Percentiles rank a stretch among this genome's conserved stretches.
Conservation (phyloP, 2,888 invertebrate species). For the Acrocera orbiculus region DNA sequence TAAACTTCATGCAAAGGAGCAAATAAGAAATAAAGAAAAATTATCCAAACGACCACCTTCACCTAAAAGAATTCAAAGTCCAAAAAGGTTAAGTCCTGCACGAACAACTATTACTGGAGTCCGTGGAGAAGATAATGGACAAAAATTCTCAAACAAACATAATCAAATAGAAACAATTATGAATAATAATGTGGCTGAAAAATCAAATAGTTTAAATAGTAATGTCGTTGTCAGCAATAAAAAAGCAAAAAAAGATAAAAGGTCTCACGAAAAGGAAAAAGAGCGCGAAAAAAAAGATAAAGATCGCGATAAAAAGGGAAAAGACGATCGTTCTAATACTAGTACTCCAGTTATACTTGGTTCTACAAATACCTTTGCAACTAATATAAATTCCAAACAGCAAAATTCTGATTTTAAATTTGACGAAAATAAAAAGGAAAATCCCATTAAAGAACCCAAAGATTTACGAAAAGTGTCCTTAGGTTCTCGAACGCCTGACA, state of each 20-base stretch:
- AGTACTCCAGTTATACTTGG: background rate
- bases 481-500: slow-evolving; percentile 4
- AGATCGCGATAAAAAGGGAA: slow-evolving; percentile 24
- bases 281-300: slow-evolving; percentile 39
- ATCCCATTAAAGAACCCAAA: background rate
- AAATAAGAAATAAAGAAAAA: slow-evolving; percentile 35
- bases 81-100: slow-evolving; percentile 9
- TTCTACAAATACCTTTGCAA: background rate
- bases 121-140: slow-evolving; percentile 2
- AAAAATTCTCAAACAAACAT: background rate
- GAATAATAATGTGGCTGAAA: too few species aligned
- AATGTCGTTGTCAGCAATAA: slow-evolving; percentile 13
- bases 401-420: background rate
- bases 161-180: background rate
- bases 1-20: slow-evolving; percentile 37
- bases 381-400: background rate
- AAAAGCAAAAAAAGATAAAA: slow-evolving; percentile 38
- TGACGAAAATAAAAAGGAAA: background rate
- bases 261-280: slow-evolving; percentile 44
- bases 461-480: background rate
- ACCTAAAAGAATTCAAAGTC: slow-evolving; percentile 11
- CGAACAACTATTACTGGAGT: slow-evolving; percentile 8
- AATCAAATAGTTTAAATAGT: background rate
- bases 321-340: slow-evolving; percentile 10
- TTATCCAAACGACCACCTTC: slow-evolving; percentile 30